Conservation (phyloP, 2,888 invertebrate species). For the Diplazon laetatorius region DNA sequence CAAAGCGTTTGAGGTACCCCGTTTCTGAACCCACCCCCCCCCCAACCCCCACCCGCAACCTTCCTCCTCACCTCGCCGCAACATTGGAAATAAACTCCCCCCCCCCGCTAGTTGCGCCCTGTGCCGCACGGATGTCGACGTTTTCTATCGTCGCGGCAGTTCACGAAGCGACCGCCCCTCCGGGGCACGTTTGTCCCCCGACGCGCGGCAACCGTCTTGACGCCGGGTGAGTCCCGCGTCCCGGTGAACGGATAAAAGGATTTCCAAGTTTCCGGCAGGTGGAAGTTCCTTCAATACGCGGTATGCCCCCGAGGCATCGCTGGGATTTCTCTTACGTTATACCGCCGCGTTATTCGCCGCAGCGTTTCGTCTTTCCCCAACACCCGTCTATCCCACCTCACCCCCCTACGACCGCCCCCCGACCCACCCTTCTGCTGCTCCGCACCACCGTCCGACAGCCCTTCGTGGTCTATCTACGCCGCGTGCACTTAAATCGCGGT, state of each 20-base stretch:
- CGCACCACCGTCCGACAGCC: neutral
- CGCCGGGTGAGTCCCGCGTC: slow-evolving; percentile 40
- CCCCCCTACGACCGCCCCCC: slow-evolving; percentile 1
- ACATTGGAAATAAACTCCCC: slow-evolving; percentile 2
- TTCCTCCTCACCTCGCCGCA: no score
- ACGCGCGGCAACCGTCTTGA: slow-evolving; percentile 31
- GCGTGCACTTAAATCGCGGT: slow-evolving; percentile 13
- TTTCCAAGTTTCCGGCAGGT: slow-evolving; percentile 63
- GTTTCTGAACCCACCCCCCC: no score
- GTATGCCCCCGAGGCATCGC: slow-evolving; percentile 52
- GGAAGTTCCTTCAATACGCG: slow-evolving; percentile 61
- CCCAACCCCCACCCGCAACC: no score
- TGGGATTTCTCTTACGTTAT: slow-evolving; percentile 22
- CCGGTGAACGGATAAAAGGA: slow-evolving; percentile 62
- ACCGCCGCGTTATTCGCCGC: slow-evolving; percentile 2
- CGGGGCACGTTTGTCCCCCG: slow-evolving; percentile 55
- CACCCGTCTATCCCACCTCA: slow-evolving; percentile 3
- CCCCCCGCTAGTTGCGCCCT: slow-evolving; percentile 7
- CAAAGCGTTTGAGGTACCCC: no score
- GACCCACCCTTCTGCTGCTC: slow-evolving; percentile 7
- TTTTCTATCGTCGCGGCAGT: slow-evolving; percentile 19
- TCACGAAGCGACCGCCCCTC: slow-evolving; percentile 39
- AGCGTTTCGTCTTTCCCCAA: slow-evolving; percentile 18
- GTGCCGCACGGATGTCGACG: slow-evolving; percentile 12
- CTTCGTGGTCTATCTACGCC: slow-evolving; percentile 7